Base-by-base conservation (phyloP, 2,113 vertebrate genomes). In the Zingel zingel region DNA sequence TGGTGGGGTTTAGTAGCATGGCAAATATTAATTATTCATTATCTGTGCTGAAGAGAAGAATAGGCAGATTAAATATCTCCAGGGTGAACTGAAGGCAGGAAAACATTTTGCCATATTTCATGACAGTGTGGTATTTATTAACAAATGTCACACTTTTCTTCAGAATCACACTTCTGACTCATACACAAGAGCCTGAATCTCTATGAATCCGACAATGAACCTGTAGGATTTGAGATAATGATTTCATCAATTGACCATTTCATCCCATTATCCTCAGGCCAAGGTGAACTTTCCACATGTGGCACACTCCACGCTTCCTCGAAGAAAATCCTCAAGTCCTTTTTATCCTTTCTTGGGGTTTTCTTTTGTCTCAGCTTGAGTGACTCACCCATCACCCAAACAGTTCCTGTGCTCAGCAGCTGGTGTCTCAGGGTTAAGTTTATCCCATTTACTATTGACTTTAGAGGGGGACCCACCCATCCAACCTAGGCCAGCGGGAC, bases 191-290 rank as follows among this genome's bases (percentile, higher is more conserved):
- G 33, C 65, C 64, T 18, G 16, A 36, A 30, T 30, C 39, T 65
- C 36, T 23, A 8, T 19, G 18, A 80, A 77, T 69, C 21, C 66
- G 56, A 74, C 43, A 79, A 84, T 77, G 48, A 63, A 73, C 63
- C 23, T 70, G 67, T 30, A 83, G 89, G 85, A 88, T 90, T 79
- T 88, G 77, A 84, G 70, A 48, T 53, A 58, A 10, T 56, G 61
- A 53, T 51, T 50, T n/a, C n/a, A n/a, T n/a, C n/a, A n/a, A n/a
- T n/a, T 78, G 81, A 90, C 88, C 82, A 66, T 86, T 88, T 92
- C 83, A 94, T 94, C 94, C 90, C 69, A 85, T 94, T 92, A 89
- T 86, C 85, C 81, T 75, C 73, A 61, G 80, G 67, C 83, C 79
- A 79, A 86, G 86, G 85, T 93, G 91, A 91, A 83, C 86, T 89